Conservation (phyloP, 2,113 vertebrate genomes). For the Bagarius yarrelli region DNA sequence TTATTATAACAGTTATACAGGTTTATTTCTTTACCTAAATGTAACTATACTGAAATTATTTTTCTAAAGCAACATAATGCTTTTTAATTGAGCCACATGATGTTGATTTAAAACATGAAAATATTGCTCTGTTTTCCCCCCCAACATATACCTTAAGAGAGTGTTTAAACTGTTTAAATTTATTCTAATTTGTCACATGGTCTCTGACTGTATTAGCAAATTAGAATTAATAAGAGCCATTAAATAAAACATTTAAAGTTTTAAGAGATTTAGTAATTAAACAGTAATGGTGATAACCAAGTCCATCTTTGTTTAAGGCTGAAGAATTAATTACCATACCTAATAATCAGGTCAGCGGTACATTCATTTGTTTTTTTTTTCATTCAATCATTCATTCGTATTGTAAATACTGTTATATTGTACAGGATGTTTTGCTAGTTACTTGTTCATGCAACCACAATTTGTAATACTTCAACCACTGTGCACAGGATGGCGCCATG, state of each 20-base stretch:
- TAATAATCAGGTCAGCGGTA: neutral
- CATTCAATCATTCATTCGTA: neutral
- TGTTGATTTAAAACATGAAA: neutral
- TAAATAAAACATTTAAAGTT: neutral
- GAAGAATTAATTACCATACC: no score
- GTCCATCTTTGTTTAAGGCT: no score
- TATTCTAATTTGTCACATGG: neutral
- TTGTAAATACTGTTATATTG: neutral
- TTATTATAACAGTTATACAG: neutral
- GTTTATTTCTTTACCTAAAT: neutral
- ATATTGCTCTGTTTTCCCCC: neutral
- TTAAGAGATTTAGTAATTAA: neutral
- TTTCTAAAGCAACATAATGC: neutral
- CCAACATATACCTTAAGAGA: neutral
- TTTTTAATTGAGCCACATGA: neutral
- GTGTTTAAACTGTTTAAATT: neutral
- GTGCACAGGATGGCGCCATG: conserved; percentile 45
- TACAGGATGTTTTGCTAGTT: no score
- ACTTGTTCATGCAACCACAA: no score
- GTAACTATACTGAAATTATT: neutral
- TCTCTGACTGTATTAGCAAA: neutral
- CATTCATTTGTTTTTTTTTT: neutral
- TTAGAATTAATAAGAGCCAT: neutral
- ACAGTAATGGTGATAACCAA: neutral
- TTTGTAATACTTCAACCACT: neutral